Evolutionary conservation across 2,113 vertebrate species (phyloP).

Genomic region (Nycticryphes semicollaris): DNA sequence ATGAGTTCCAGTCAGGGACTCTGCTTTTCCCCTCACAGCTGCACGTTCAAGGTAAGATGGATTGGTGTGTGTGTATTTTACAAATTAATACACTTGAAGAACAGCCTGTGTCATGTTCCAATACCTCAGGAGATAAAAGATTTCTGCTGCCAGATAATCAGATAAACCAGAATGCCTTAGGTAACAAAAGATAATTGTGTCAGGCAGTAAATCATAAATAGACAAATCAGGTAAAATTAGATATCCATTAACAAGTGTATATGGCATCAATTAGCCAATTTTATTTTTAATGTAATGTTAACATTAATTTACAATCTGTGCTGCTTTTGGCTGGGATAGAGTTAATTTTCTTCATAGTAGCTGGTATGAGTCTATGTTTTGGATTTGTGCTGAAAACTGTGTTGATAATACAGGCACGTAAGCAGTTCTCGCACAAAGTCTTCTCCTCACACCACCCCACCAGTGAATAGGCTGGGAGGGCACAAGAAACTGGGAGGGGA

Average conservation of each 20-base stretch:
- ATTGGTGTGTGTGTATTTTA: neutral
- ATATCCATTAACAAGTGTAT: neutral
- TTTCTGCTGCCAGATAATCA: conserved; percentile 17
- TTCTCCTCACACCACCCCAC: neutral
- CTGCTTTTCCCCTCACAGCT: neutral
- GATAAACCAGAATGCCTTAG: conserved; percentile 26
- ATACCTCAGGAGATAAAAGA: neutral
- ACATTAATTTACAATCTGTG: conserved; percentile 6
- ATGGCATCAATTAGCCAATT: conserved; percentile 23
- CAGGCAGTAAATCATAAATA: conserved; percentile 20
- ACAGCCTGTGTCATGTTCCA: neutral
- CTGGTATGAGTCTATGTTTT: neutral
- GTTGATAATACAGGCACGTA: neutral
- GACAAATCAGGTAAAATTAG: conserved; percentile 44
- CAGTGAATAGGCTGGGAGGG: too few relatives aligned
- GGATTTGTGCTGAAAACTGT: neutral
- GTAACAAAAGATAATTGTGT: conserved; percentile 19
- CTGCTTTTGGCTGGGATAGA: neutral
- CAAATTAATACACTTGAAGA: neutral
- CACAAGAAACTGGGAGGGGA: neutral
- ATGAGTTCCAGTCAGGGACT: neutral
- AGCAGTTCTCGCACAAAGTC: neutral
- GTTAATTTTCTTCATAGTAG: neutral
- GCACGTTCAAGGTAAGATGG: neutral
- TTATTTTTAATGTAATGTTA: neutral